phyloP scores from a whole-genome alignment of 2,113 vertebrate genomes.

The Pseudorectes ferrugineus region DNA sequence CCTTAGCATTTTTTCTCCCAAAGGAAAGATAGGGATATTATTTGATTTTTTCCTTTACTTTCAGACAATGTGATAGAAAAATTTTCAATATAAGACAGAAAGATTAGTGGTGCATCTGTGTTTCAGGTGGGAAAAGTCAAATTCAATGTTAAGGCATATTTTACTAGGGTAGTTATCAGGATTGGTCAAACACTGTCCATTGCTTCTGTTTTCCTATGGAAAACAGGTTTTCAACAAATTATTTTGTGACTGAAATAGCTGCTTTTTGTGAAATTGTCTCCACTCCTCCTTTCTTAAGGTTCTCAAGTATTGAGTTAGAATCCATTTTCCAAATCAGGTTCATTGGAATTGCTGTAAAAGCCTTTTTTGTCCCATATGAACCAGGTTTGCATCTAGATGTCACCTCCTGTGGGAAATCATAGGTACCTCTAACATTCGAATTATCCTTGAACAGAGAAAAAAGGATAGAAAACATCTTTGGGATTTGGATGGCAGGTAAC shows the following conservation, averaged over 20 bases:
- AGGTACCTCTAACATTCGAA: background rate
- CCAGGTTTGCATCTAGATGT: background rate
- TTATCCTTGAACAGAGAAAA: background rate
- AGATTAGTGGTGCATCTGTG: background rate
- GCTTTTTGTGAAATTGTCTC: background rate
- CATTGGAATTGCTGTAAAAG: background rate
- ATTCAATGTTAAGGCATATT: background rate
- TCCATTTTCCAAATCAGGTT: background rate
- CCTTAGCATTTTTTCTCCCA: background rate
- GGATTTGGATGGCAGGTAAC: background rate
- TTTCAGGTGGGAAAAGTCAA: background rate
- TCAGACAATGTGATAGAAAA: background rate
- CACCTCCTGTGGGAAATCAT: background rate
- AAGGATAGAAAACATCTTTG: background rate
- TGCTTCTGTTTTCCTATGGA: background rate
- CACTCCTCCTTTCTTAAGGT: background rate
- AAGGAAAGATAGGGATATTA: background rate
- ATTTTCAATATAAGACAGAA: background rate
- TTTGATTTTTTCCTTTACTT: background rate
- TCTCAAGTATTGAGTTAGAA: background rate
- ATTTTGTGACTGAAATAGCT: background rate
- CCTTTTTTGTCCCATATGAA: background rate
- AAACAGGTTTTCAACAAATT: background rate
- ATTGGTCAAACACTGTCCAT: background rate
- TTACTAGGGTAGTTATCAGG: background rate